A percentile compares a stretch with the other conserved stretches of the same genome.
These are phyloP conservation scores for Anas platyrhynchos DNA, from an alignment of 2,113 vertebrate species.

Conservation along the genomic window DNA sequence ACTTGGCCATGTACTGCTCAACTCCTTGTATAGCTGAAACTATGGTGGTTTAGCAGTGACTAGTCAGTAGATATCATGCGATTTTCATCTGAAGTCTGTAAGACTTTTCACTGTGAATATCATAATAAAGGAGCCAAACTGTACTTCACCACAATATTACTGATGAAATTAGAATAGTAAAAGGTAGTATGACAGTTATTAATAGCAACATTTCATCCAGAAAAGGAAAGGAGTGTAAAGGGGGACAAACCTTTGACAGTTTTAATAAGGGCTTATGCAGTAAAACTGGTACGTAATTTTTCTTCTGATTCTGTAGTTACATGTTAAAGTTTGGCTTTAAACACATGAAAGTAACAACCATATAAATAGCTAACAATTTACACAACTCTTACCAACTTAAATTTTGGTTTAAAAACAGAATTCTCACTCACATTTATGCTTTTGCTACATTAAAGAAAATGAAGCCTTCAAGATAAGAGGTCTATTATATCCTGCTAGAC, in stretches of 20 bases:
- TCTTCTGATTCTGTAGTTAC: not conserved
- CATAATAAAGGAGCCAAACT: not conserved
- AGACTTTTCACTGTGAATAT: not conserved
- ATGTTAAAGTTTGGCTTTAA: not conserved
- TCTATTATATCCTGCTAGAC: not conserved
- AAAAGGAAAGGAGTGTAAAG: not conserved
- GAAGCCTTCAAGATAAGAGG: not conserved
- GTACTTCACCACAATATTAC: not conserved
- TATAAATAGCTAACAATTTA: not conserved
- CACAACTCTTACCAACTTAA: not conserved
- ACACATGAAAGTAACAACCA: not conserved
- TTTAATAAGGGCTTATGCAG: not conserved
- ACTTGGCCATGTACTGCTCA: not conserved
- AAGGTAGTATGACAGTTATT: not conserved
- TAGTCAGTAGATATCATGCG: not conserved
- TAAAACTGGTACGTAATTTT: not conserved
- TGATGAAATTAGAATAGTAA: not conserved
- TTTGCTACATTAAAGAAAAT: not conserved
- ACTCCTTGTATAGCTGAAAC: not conserved
- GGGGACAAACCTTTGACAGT: not conserved
- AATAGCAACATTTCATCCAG: not conserved
- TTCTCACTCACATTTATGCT: not conserved
- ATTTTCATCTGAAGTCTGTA: not conserved
- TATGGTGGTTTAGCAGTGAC: not conserved
- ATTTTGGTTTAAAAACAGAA: not conserved